Base-by-base conservation (phyloP, 2,888 invertebrate species). In the Mystacides longicornis region DNA sequence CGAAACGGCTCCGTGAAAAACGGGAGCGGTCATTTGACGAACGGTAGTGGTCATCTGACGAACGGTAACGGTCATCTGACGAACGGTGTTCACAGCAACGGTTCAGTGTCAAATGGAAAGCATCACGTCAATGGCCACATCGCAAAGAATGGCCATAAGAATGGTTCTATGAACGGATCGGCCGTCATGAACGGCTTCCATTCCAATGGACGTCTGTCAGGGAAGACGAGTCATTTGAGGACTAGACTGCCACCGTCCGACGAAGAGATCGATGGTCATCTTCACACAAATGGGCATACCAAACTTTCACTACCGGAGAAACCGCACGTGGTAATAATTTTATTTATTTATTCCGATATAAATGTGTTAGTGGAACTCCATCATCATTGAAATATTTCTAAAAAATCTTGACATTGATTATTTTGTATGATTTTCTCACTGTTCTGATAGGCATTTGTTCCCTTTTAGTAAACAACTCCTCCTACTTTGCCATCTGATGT, bases 321-420 rank as follows among this genome's bases (percentile, higher is more conserved):
- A 45, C 43, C 43, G n/a, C 51, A 46, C 18, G 51, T 51, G 51
- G 51, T 51, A 27, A 51, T 23, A 43, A 51, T 43, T 20, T n/a
- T 7, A 37, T n/a, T n/a, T n/a, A n/a, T n/a, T n/a, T n/a, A n/a
- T n/a, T n/a, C n/a, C n/a, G n/a, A n/a, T n/a, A n/a, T n/a, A n/a
- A n/a, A n/a, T n/a, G n/a, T n/a, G n/a, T n/a, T n/a, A n/a, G n/a
- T n/a, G n/a, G n/a, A n/a, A n/a, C n/a, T n/a, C n/a, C n/a, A n/a
- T n/a, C n/a, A n/a, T n/a, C n/a, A n/a, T n/a, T n/a, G n/a, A n/a
- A n/a, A n/a, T n/a, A n/a, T n/a, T n/a, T n/a, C n/a, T n/a, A n/a
- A n/a, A n/a, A n/a, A n/a, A n/a, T n/a, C n/a, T n/a, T n/a, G n/a
- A n/a, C n/a, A n/a, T n/a, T n/a, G n/a, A n/a, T n/a, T n/a, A n/a